Base-by-base conservation (phyloP, 30 jellyfish, hydroid and myxozoan species). In the Aurelia aurita region DNA sequence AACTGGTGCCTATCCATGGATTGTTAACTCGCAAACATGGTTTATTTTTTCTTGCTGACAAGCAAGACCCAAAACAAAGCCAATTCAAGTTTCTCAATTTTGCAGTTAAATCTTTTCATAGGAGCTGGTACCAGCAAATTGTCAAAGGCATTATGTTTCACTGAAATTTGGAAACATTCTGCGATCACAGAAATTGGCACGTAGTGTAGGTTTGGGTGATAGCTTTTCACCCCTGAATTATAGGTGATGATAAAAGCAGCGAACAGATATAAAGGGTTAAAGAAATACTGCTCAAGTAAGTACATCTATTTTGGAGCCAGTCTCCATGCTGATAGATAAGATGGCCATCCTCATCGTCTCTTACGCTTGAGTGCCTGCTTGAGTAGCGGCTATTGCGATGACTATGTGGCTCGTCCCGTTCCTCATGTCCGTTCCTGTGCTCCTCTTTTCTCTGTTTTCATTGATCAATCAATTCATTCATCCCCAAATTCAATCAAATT, bases 321-420 rank as follows among this genome's bases (percentile, higher is more conserved):
- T 93, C 98, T 87, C 98, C 98, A 47, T 45, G 86, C 77, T 87
- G 95, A 82, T 85, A 93, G 66, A 93, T 87, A 10, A 93, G 98
- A 72, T 93, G 98, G 29, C 98, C 98, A 80, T 93, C 98, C 69
- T 87, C 90, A 79, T 93, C 98, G 58, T 93, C 95, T 78, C 91
- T 75, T 59, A 93, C 91, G 60, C 81, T 69, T 49, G 91, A 32
- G 80, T 69, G 51, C 63, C 96, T 64, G 65, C 88, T 49, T 71
- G 76, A 32, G 72, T 77, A 54, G 86, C 59, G 92, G 80, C 77
- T 87, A 69, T 69, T 69, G 72, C 69, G 84, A 44, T 74, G 74
- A 60, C 83, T 58, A 43, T 74, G 88, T 58, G 84, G 43, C 35
- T 80, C 72, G 32, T 46, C 78, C 59, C 89, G 61, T 21, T 80